A percentile compares a stretch with the other conserved stretches of the same genome.
Evolutionary conservation across 2,888 invertebrate species (phyloP).

Genomic region (Pyrocoelia pectoralis): DNA sequence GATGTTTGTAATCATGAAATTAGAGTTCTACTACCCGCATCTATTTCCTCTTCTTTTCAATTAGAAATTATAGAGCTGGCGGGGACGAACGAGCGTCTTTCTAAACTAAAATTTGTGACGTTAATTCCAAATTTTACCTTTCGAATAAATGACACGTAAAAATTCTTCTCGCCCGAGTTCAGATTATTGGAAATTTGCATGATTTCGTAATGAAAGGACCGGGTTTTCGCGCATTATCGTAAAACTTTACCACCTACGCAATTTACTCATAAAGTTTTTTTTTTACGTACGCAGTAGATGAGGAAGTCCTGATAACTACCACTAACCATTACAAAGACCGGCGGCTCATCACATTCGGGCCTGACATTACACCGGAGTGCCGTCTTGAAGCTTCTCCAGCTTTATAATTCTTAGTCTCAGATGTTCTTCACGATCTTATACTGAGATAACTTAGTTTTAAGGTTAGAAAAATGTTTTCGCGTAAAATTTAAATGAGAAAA

Average conservation of each 20-base stretch:
- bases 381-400: slow-evolving; percentile 33
- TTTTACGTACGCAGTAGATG: slow-evolving; percentile 52
- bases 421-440: slow-evolving; percentile 30
- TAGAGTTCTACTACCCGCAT: slow-evolving; percentile 36
- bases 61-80: slow-evolving; percentile 32
- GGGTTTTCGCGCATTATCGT: slow-evolving; percentile 52
- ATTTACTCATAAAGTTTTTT: slow-evolving; percentile 52
- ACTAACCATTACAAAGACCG: slow-evolving; percentile 51
- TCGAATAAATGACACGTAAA: not conserved
- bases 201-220: slow-evolving; percentile 41
- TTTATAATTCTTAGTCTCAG: slow-evolving; percentile 39
- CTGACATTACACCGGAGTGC: slow-evolving; percentile 46
- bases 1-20: slow-evolving; percentile 36
- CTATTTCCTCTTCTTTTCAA: slow-evolving; percentile 30
- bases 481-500: slow-evolving; percentile 11
- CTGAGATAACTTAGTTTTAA: slow-evolving; percentile 8
- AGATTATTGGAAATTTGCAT: slow-evolving; percentile 31
- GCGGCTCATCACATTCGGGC: slow-evolving; percentile 48
- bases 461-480: slow-evolving; percentile 1
- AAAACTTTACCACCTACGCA: slow-evolving; percentile 56
- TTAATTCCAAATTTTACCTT: not conserved
- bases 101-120: slow-evolving; percentile 17
- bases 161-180: slow-evolving; percentile 9
- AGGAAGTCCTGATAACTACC: slow-evolving; percentile 50
- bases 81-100: slow-evolving; percentile 21